phyloP scores from a whole-genome alignment of 2,797 vertebrate genomes.

The Ceyx erithaca region DNA sequence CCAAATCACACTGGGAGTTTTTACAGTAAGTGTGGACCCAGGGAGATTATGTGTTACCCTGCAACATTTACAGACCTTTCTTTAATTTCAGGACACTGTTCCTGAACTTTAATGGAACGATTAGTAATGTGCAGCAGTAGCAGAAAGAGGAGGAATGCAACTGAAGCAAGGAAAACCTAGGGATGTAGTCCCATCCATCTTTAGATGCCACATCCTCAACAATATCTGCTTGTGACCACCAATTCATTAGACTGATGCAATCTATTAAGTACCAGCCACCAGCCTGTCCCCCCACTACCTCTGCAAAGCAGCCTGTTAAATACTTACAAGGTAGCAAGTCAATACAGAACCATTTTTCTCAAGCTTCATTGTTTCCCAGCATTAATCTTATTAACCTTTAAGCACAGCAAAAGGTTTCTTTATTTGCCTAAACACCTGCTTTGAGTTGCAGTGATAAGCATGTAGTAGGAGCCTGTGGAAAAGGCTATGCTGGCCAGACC shows the following conservation, averaged over 20 bases:
- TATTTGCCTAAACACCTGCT: not conserved
- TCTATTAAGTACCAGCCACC: slow-evolving; percentile 1
- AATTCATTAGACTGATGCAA: slow-evolving; percentile 26
- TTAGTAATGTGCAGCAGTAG: not conserved
- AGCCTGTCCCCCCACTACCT: not conserved
- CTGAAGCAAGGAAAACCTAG: not conserved
- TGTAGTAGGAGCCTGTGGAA: fast-evolving
- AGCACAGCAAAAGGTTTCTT: slow-evolving; percentile 3
- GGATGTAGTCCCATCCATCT: slow-evolving; percentile 25
- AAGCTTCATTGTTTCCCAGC: slow-evolving; percentile 12
- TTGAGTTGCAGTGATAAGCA: not conserved
- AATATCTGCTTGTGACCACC: slow-evolving; percentile 12
- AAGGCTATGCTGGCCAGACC: not conserved
- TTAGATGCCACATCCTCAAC: not conserved
- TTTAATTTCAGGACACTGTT: not conserved
- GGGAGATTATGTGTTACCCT: not conserved
- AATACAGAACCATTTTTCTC: slow-evolving; percentile 63
- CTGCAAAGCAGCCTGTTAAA: not conserved
- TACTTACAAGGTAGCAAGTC: slow-evolving; percentile 8
- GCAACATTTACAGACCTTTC: not conserved
- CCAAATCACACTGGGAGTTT: not conserved
- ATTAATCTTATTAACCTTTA: slow-evolving; percentile 63
- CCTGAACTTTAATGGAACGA: not conserved
- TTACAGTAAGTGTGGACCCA: not conserved
- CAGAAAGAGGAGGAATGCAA: not conserved